Conservation (phyloP, 2,888 invertebrate genomes). For the Philonicus albiceps region DNA sequence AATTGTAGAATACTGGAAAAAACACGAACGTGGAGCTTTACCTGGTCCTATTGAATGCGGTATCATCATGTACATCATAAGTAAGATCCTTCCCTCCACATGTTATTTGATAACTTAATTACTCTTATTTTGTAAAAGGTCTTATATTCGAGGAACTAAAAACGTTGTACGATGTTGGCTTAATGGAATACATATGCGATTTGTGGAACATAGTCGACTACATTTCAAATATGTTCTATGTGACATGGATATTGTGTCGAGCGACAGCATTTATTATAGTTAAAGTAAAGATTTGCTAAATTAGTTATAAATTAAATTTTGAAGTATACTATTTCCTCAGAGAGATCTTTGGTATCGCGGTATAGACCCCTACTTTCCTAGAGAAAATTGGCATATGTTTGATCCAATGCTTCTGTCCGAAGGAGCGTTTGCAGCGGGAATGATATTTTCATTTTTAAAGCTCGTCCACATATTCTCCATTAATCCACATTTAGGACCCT, state of each 20-base stretch:
- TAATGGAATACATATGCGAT: conserved; percentile 91
- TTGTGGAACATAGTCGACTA: conserved; percentile 99
- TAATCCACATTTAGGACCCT: conserved; percentile 93
- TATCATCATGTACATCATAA: conserved; percentile 87
- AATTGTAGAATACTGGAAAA: conserved; percentile 79
- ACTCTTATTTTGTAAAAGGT: conserved; percentile 66
- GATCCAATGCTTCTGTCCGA: conserved; percentile 95
- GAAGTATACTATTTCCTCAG: conserved; percentile 58
- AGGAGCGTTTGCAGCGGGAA: conserved; percentile 93
- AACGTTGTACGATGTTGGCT: conserved; percentile 88
- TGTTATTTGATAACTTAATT: neutral
- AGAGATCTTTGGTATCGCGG: conserved; percentile 73
- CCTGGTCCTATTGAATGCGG: conserved; percentile 83
- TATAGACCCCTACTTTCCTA: conserved; percentile 82
- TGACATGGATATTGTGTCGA: conserved; percentile 89
- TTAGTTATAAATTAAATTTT: neutral
- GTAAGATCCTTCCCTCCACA: conserved; percentile 65
- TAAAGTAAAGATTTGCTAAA: conserved; percentile 70
- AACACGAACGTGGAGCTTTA: conserved; percentile 77
- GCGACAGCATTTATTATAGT: conserved; percentile 88
- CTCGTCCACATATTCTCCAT: conserved; percentile 97
- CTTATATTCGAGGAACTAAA: conserved; percentile 94
- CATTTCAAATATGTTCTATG: conserved; percentile 94
- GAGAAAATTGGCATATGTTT: conserved; percentile 92
- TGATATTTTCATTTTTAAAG: conserved; percentile 95